Conservation (phyloP, 1,140 invertebrate species). For the Meteorus sp. region DNA sequence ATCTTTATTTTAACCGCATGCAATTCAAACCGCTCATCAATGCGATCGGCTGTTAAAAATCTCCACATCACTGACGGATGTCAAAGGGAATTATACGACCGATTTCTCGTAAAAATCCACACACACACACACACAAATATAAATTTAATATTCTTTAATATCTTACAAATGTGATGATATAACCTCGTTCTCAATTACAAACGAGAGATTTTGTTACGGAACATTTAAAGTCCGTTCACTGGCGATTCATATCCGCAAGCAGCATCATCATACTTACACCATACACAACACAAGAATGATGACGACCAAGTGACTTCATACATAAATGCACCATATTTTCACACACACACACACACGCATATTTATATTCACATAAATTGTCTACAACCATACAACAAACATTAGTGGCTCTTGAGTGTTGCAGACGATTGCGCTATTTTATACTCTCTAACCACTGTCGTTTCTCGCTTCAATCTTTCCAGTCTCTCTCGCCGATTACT, state of each 20-base stretch:
- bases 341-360: too few relatives aligned
- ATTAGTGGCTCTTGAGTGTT: slow-evolving; percentile 6
- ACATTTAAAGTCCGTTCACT: not conserved
- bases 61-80: slow-evolving; percentile 1
- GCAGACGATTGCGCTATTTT: slow-evolving; percentile 11
- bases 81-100: not conserved
- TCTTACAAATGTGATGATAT: not conserved
- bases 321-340: not conserved
- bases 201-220: not conserved
- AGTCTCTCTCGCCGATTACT: not conserved
- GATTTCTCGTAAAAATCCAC: slow-evolving; percentile 18
- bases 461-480: too few relatives aligned
- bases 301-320: too few relatives aligned
- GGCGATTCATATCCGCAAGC: too few relatives aligned
- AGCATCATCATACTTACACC: too few relatives aligned
- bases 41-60: slow-evolving; percentile 15
- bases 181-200: slow-evolving; percentile 17
- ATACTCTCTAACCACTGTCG: too few relatives aligned
- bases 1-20: too few relatives aligned
- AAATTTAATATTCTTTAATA: too few relatives aligned
- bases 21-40: slow-evolving; percentile 17
- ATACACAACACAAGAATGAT: not conserved
- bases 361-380: too few relatives aligned
- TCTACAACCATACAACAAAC: too few relatives aligned
- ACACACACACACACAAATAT: too few relatives aligned